Base-by-base conservation (phyloP, 2,888 invertebrate genomes). In the Protophormia terraenovae region DNA sequence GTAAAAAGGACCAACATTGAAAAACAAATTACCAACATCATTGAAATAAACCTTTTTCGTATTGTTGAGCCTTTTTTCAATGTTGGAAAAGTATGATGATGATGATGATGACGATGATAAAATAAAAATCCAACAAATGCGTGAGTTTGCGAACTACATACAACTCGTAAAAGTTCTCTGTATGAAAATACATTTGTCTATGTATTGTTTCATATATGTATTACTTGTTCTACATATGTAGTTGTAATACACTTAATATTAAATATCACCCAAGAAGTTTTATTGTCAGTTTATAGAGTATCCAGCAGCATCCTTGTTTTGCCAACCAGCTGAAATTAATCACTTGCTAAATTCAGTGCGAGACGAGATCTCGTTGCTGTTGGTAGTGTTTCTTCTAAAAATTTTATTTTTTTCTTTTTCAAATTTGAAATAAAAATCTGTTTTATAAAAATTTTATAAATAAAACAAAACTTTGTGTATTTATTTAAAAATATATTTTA, bases 301-400 rank as follows among this genome's bases (percentile, higher is more conserved):
- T 69, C 69, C 78, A 69, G 55, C 58, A 60, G 60, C 85, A 82
- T 85, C 85, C 81, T 85, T 85, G 55, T n/a, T n/a, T n/a, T n/a
- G n/a, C n/a, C n/a, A n/a, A n/a, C 75, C 73, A 71, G 72, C 84
- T 76, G 50, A 76, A 78, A 84, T 81, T 76, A 83, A 83, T 86
- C 84, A 84, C 79, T 79, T 75, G 77, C 29, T 84, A 47, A 78
- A 86, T 91, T 93, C 92, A 93, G 93, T 93, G 91, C 93, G 93
- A 93, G 92, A 92, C 91, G 91, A 91, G 92, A 92, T 93, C 92
- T 93, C 93, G 92, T 92, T 90, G 92, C 92, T 92, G 92, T 90
- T 92, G 92, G 93, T 92, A 91, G 92, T 93, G 91, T 87, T n/a
- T n/a, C 89, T 89, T 90, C 87, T n/a, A n/a, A n/a, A n/a, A n/a